These are phyloP conservation scores for Drosophila erecta DNA, from an alignment of 1,140 invertebrate genomes.

Conservation along the genomic window DNA sequence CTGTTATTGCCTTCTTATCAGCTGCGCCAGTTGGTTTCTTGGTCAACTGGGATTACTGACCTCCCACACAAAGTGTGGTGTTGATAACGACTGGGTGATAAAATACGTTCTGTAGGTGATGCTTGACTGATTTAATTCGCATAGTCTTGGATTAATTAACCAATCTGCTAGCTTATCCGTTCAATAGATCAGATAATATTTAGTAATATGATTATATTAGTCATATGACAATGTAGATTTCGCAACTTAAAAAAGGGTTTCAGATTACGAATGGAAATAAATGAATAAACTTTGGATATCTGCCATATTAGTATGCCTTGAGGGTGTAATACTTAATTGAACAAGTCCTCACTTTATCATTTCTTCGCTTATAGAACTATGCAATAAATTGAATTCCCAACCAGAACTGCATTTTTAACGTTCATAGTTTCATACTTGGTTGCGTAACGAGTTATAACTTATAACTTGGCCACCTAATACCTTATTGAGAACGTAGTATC, in stretches of 20 bases:
- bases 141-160: not conserved
- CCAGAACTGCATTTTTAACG: not conserved
- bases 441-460: not conserved
- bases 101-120: not conserved
- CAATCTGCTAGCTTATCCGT: too few relatives aligned
- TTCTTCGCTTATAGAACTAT: not conserved
- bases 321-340: not conserved
- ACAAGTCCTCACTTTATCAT: not conserved
- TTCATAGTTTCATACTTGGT: not conserved
- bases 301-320: too few relatives aligned
- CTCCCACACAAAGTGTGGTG: conserved; percentile 1
- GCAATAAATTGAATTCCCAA: not conserved
- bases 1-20: conserved; percentile 33
- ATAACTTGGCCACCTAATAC: not conserved
- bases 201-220: not conserved
- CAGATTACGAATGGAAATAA: too few relatives aligned
- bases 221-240: too few relatives aligned
- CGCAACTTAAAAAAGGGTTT: too few relatives aligned
- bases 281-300: too few relatives aligned
- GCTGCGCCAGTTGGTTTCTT: not conserved
- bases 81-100: conserved; percentile 16
- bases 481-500: not conserved
- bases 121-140: not conserved
- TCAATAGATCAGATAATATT: not conserved
- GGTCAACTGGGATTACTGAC: conserved; percentile 31